A percentile compares a stretch with the other conserved stretches of the same genome.
phyloP scores from a whole-genome alignment of 2,888 invertebrate genomes.

The Pristionchus fissidentatus region DNA sequence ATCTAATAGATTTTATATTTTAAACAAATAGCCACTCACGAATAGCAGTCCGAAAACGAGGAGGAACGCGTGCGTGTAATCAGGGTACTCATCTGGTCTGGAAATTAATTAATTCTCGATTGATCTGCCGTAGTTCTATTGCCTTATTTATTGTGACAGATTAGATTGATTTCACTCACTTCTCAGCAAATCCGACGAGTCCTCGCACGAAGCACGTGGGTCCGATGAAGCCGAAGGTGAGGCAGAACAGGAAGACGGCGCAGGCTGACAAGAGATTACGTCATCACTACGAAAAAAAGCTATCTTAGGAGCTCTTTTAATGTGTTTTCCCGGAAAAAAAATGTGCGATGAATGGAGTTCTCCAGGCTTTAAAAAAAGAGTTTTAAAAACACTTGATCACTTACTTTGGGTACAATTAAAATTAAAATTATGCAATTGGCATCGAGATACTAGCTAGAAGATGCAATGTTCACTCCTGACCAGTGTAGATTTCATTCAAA shows the following conservation, averaged over 20 bases:
- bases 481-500: background rate
- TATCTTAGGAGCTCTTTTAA: background rate
- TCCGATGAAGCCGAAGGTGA: constrained; percentile 74
- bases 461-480: background rate
- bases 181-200: constrained; percentile 72
- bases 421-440: too few relatives aligned
- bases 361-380: too few relatives aligned
- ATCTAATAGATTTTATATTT: too few relatives aligned
- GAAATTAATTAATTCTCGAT: constrained; percentile 19
- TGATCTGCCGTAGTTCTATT: background rate
- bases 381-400: constrained; percentile 65
- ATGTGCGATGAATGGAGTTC: background rate
- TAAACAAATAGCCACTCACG: too few relatives aligned
- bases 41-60: constrained; percentile 73
- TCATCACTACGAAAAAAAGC: constrained; percentile 53
- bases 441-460: background rate
- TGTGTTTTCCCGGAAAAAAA: background rate
- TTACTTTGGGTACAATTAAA: too few relatives aligned
- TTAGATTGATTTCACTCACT: constrained; percentile 30
- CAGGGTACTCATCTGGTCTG: constrained; percentile 51
- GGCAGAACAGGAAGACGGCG: constrained; percentile 71
- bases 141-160: too few relatives aligned
- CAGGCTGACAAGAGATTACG: constrained; percentile 69
- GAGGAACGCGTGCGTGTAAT: constrained; percentile 72
- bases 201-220: constrained; percentile 75